Percentiles rank a stretch among this genome's conserved stretches.
Conservation (phyloP, 2,113 vertebrate species). For the Antechinus stuartii region DNA sequence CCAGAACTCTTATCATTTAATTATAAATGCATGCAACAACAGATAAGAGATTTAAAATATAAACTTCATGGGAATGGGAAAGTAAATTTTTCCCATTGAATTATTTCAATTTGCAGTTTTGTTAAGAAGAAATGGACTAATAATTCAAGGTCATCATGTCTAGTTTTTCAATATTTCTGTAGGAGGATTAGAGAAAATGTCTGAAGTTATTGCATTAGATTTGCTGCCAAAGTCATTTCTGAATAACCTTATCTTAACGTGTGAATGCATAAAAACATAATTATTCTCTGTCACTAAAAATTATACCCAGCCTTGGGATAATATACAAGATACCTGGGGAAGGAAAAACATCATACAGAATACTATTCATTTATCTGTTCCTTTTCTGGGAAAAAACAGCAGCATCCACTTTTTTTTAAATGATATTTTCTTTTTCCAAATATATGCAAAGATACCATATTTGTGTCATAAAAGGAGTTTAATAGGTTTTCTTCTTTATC, state of each 20-base stretch:
- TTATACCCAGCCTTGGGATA: background rate
- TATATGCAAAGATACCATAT: no score
- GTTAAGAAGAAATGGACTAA: slow-evolving; percentile 10
- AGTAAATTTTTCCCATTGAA: background rate
- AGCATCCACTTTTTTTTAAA: background rate
- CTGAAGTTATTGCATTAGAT: background rate
- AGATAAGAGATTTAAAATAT: background rate
- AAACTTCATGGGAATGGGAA: background rate
- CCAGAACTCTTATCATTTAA: background rate
- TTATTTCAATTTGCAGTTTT: slow-evolving; percentile 5
- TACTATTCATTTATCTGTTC: background rate
- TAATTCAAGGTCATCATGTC: background rate
- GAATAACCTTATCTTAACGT: background rate
- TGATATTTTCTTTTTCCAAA: no score
- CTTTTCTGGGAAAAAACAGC: background rate
- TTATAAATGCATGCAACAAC: slow-evolving; percentile 11
- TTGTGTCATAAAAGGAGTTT: no score
- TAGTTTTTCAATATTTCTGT: background rate
- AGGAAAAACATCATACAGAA: background rate
- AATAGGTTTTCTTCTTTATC: no score
- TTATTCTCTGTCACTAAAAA: background rate
- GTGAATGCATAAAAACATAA: background rate
- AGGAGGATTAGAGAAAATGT: background rate
- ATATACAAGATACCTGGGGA: background rate
- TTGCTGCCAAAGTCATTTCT: background rate